Conservation (phyloP, 2,113 vertebrate species). For the Leiothrix lutea region DNA sequence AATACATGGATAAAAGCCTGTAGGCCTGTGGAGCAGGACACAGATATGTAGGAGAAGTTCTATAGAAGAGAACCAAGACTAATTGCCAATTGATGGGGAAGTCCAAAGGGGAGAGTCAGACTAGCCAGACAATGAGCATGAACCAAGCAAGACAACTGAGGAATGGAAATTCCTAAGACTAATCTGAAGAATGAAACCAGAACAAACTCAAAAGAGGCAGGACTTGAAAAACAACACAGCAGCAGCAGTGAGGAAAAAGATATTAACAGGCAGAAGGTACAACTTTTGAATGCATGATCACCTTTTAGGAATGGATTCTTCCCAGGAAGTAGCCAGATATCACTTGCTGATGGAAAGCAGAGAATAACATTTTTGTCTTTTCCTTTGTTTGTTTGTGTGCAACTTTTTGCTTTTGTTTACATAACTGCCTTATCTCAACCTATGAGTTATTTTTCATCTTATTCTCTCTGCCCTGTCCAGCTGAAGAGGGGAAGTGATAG, state of each 20-base stretch:
- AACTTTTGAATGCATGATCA: not conserved
- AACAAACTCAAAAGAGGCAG: not conserved
- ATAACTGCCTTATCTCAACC: not conserved
- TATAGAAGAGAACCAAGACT: not conserved
- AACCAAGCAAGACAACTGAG: not conserved
- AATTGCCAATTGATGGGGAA: not conserved
- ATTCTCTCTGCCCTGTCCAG: not conserved
- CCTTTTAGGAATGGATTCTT: not conserved
- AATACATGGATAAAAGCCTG: not conserved
- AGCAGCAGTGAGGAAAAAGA: not conserved
- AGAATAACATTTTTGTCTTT: not conserved
- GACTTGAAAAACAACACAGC: not conserved
- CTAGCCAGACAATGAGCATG: not conserved
- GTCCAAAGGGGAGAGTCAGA: not conserved
- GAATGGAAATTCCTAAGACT: not conserved
- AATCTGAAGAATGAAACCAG: not conserved
- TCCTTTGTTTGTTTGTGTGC: fast-evolving
- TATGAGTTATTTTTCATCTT: not conserved
- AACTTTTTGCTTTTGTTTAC: fast-evolving
- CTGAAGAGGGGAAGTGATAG: not conserved
- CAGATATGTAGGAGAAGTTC: not conserved
- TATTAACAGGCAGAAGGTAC: not conserved
- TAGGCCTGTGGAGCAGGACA: not conserved
- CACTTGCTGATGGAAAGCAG: not conserved
- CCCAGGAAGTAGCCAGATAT: not conserved